Conservation (phyloP, 1,140 invertebrate genomes). For the Lucilia sericata region DNA sequence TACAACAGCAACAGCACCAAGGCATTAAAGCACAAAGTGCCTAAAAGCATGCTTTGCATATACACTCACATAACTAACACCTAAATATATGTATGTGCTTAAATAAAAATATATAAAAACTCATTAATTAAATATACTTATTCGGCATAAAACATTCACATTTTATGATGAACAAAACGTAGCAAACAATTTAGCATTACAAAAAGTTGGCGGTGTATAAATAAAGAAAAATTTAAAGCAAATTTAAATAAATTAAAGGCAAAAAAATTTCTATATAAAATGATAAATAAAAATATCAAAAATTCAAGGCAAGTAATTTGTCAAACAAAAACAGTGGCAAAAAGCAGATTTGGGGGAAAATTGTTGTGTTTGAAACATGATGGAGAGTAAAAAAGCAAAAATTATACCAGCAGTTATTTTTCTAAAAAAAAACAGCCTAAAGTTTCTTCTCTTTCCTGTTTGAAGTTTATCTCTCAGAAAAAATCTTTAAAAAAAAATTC, state of each 20-base stretch:
- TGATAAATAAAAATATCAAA: background rate
- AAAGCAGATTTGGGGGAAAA: background rate
- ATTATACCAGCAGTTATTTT: background rate
- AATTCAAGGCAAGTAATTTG: conserved; percentile 31
- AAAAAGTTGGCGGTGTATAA: background rate
- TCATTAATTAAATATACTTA: conserved; percentile 10
- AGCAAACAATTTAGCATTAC: background rate
- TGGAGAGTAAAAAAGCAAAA: background rate
- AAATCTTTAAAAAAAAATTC: background rate
- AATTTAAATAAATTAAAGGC: background rate
- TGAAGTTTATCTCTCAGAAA: background rate
- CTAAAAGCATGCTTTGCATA: conserved; percentile 30
- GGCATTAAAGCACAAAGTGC: background rate
- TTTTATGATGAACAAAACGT: background rate
- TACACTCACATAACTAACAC: conserved; percentile 13
- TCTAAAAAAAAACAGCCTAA: conserved; percentile 13
- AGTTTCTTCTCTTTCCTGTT: background rate
- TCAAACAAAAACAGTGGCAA: background rate
- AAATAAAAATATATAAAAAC: conserved; percentile 9
- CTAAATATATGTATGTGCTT: conserved; percentile 16
- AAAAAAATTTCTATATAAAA: conserved; percentile 11
- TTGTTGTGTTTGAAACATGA: background rate
- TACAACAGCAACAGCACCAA: background rate
- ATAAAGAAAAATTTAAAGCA: conserved; percentile 10
- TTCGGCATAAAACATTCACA: background rate